Evolutionary conservation across 2,113 vertebrate genomes (phyloP), one percentile per base, ranked within the genome.

Genomic region (Syngnathus scovelli): DNA sequence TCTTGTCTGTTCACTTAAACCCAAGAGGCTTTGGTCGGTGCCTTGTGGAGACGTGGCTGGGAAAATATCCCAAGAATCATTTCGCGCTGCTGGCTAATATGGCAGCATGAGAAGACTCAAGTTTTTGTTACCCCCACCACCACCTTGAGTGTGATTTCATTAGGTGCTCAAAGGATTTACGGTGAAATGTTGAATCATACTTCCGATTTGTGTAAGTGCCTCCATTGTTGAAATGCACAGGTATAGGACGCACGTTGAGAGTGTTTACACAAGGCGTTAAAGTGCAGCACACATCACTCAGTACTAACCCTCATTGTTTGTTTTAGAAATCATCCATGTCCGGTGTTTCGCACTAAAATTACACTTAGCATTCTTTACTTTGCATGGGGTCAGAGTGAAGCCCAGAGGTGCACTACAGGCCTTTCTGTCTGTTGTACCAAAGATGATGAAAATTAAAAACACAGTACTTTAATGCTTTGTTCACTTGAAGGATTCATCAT

Each of bases 291-390:
- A 67, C 78, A 75, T 86, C 72, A 78, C 70, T 83, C 80, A 82
- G n/a, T 76, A 74, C 66, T 75, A 68, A 69, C 75, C 33, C 54
- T 49, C 10, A 15, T 67, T 86, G 83, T 90, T 88, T 87, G 86
- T 78, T 88, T 84, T 84, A 80, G 74, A 88, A 86, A 83, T 87
- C 85, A 87, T 87, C 84, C 90, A 75, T 78, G 85, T 87, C 87
- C 70, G 63, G 80, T 78, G 75, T 82, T 86, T 83, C 73, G 44
- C 68, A 81, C 80, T 84, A 86, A 87, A 89, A 87, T 88, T 89
- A 81, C 79, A 81, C 85, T 82, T 76, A 67, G 59, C 52, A 60
- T 68, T 73, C 54, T 58, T 72, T 70, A 63, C 79, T 74, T 16
- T 8, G 54, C 76, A 74, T 75, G 16, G 76, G 83, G 76, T 88